A percentile compares a stretch with the other conserved stretches of the same genome.
phyloP scores from a whole-genome alignment of 2,888 invertebrate genomes.

The Diarsia dahlii region DNA sequence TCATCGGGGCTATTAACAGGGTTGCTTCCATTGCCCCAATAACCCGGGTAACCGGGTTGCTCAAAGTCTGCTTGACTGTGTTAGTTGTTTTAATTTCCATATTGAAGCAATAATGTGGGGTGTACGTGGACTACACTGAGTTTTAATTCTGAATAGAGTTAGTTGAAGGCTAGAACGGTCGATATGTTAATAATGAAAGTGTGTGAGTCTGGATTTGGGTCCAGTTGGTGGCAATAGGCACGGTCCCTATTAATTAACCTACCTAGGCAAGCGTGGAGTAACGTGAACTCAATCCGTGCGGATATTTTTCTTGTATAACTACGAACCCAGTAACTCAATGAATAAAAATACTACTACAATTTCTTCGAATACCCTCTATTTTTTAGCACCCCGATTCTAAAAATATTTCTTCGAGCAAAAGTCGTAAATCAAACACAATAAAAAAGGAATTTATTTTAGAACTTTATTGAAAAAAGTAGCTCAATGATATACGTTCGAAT shows the following conservation, averaged over 20 bases:
- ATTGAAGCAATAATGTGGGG: constrained; percentile 35
- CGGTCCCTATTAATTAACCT: background rate
- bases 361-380: background rate
- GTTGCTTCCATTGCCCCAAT: constrained; percentile 26
- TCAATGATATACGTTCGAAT: constrained; percentile 4
- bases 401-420: constrained; percentile 30
- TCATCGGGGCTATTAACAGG: constrained; percentile 61
- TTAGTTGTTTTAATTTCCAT: constrained; percentile 58
- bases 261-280: too few species aligned
- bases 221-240: background rate
- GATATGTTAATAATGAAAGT: background rate
- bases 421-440: constrained; percentile 35
- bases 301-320: too few species aligned
- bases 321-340: background rate
- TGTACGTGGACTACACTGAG: background rate
- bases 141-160: constrained; percentile 12
- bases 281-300: too few species aligned
- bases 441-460: constrained; percentile 19
- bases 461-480: constrained; percentile 12
- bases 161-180: background rate
- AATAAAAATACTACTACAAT: background rate
- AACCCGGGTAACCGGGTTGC: constrained; percentile 16
- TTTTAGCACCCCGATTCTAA: constrained; percentile 6
- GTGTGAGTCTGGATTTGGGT: background rate
- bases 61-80: constrained; percentile 46